Evolutionary conservation across 2,888 invertebrate genomes (phyloP).

Genomic region (Hirtodrosophila trivittata): DNA sequence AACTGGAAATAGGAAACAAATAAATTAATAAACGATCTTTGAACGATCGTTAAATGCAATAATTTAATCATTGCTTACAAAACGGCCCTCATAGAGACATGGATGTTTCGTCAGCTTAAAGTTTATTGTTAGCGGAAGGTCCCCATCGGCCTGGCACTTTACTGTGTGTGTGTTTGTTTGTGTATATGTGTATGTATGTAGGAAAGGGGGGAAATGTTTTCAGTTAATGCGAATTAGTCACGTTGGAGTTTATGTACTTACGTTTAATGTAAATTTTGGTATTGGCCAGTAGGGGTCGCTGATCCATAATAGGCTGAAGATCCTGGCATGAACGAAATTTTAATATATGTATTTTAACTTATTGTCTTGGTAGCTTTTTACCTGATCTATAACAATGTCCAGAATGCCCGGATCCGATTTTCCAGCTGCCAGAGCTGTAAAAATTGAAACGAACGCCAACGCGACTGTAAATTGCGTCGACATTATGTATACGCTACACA

Average conservation of each 20-base stretch:
- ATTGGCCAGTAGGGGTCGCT: slow-evolving; percentile 88
- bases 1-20: slow-evolving; percentile 31
- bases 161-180: slow-evolving; percentile 20
- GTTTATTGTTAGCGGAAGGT: slow-evolving; percentile 84
- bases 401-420: slow-evolving; percentile 64
- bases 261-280: slow-evolving; percentile 89
- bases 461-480: slow-evolving; percentile 37
- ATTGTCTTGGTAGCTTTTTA: slow-evolving; percentile 35
- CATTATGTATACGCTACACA: slow-evolving; percentile 33
- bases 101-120: slow-evolving; percentile 86
- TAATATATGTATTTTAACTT: background rate
- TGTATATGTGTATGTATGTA: background rate
- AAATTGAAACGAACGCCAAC: slow-evolving; percentile 47
- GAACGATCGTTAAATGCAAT: too few relatives aligned
- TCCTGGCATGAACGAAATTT: slow-evolving; percentile 46
- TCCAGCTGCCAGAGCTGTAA: slow-evolving; percentile 27
- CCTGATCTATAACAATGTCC: slow-evolving; percentile 50
- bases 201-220: slow-evolving; percentile 14
- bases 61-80: slow-evolving; percentile 51
- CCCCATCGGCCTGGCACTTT: slow-evolving; percentile 84
- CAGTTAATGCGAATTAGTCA: slow-evolving; percentile 43
- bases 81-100: slow-evolving; percentile 85
- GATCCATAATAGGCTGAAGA: slow-evolving; percentile 68
- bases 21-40: background rate
- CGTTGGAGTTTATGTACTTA: slow-evolving; percentile 83